These are phyloP conservation scores for Sula dactylatra DNA, from an alignment of 2,113 vertebrate genomes.

Conservation along the genomic window DNA sequence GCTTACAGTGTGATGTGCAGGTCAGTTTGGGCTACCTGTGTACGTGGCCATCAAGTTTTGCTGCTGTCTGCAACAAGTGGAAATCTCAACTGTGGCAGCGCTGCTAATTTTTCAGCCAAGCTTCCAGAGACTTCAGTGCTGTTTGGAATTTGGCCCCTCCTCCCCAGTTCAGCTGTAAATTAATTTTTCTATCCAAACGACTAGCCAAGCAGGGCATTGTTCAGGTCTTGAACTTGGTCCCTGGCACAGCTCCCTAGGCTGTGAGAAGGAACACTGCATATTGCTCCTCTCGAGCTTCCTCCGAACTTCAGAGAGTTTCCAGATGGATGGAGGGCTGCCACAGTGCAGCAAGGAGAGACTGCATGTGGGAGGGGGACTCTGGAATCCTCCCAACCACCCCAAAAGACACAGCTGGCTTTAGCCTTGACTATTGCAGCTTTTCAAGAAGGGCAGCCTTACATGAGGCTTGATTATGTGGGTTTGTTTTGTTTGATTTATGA, in stretches of 20 bases:
- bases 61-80: not conserved
- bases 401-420: not conserved
- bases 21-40: not conserved
- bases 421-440: not conserved
- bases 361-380: not conserved
- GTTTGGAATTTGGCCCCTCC: not conserved
- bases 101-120: not conserved
- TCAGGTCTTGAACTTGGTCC: constrained; percentile 39
- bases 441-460: not conserved
- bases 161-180: not conserved
- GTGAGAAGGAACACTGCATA: not conserved
- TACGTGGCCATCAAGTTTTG: not conserved
- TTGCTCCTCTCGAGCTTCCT: not conserved
- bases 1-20: not conserved
- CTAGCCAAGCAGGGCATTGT: constrained; percentile 19
- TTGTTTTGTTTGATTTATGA: not conserved
- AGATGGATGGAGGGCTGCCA: constrained; percentile 36
- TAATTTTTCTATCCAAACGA: not conserved
- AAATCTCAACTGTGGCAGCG: not conserved
- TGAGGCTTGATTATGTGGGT: not conserved
- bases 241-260: not conserved
- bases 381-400: not conserved
- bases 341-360: not conserved
- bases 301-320: not conserved
- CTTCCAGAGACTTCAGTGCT: not conserved